Base-by-base conservation (phyloP, 2,888 invertebrate genomes). In the Leucophenga maculata region DNA sequence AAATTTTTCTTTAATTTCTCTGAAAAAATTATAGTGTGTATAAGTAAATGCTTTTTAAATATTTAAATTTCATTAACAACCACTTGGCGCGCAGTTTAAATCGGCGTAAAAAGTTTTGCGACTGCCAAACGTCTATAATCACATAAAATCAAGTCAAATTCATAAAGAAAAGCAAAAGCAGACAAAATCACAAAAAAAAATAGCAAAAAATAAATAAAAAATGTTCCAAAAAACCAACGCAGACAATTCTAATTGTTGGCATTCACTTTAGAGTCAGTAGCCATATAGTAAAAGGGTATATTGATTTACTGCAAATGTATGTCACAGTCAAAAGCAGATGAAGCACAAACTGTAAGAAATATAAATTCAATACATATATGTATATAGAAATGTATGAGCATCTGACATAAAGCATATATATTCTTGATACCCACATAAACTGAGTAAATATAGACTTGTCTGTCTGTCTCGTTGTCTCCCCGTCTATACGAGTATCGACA, bases 181-280 rank as follows among this genome's bases (percentile, higher is more conserved):
- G 65, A 22, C 13, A 20, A 55, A 1, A 55, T 18, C 20, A 48
- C 4, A 50, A 16, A 3, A 65, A 72, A 65, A 68, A 72, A 67
- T 62, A 48, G 26, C 57, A 16, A 65, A 69, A 68, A 69, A 67
- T 65, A n/a, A 59, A 67, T 69, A 69, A 71, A 69, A 71, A 69
- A 72, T 60, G 64, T 60, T 72, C 69, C 71, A 46, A 82, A 82
- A 82, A 79, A 65, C 70, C 73, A 75, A 72, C 66, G n/a, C 83
- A 80, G 80, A 80, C 80, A 82, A 81, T 82, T 80, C 80, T 82
- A 80, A 82, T 80, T 80, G 83, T 82, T 78, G 73, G 79, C 71
- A 26, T 57, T 13, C 20, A n/a, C n/a, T n/a, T n/a, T n/a, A n/a
- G n/a, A n/a, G n/a, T n/a, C n/a, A n/a, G n/a, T n/a, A n/a, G n/a